Evolutionary conservation across 1,140 invertebrate genomes (phyloP), one percentile per base, ranked within the genome.

Genomic region (Pollicipes pollicipes): DNA sequence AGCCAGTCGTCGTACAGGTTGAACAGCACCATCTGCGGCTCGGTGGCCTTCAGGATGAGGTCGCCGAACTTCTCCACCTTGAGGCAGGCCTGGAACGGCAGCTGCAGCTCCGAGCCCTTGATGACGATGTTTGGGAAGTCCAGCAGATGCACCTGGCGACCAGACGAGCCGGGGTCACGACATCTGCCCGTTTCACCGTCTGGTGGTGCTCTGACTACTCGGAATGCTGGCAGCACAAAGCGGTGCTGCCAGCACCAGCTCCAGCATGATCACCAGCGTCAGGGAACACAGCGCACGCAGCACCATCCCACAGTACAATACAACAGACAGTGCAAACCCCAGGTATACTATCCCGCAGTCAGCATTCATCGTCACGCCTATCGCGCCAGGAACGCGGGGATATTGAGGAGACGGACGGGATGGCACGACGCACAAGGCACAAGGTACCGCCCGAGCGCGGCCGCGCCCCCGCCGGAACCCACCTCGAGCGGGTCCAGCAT

Each of bases 101-200:
- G 80, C 81, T 99, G 97, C 69, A 99, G 81, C 80, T 99, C 97
- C 3, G 95, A 98, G 0, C 96, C 97, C 81, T 99, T 99, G 81
- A 99, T 99, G 26, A 99, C 97, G 81, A 99, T 99, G 79, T 99
- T 99, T 0, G 97, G 97, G 82, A 99, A 99, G 82, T 99, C 97
- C 0, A 99, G 84, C 77, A 99, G 87, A 84, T 99, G 97, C 30
- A 99, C 84, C 84, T 99, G 96, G 63, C 98, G 85, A 0, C 96
- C n/a, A n/a, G n/a, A n/a, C n/a, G n/a, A n/a, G n/a, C n/a, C n/a
- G n/a, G 96, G 86, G 98, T 96, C 83, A 98, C 90, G 94, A 97
- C 98, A 79, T 95, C 95, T 78, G 99, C 99, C 77, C 97, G 85
- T 0, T 97, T 99, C 26, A 99, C 97, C 81, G 99, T 99, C 78